Base-by-base conservation (phyloP, 2,888 invertebrate species). In the Papilio elwesi region DNA sequence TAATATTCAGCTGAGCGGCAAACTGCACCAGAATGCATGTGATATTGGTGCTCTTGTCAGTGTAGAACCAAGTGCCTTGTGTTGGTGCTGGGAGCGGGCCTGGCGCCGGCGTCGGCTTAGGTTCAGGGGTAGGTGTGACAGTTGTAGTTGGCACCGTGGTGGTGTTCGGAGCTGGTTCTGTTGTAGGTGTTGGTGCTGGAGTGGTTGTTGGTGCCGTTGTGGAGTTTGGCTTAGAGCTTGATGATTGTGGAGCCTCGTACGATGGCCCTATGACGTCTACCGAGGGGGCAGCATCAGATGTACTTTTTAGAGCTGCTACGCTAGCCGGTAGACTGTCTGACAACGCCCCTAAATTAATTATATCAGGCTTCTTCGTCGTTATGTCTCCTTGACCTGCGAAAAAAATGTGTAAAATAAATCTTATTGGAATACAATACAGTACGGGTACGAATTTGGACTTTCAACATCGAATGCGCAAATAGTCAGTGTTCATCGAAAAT, bases 21-120 rank as follows among this genome's bases (percentile, higher is more conserved):
- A 97, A 95, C 86, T 95, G 91, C 9, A 96, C 86, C 66, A 96
- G 82, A 43, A 97, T 94, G 81, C 97, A 97, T 8, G 95, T 95
- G 0, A 90, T 83, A 80, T 95, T 95, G 48, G 51, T 78, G 48
- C 76, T 81, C 12, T 76, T 70, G 57, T 92, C 87, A 0, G 78
- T 77, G 73, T 75, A 87, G 0, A 72, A 59, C 92, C 92, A 93
- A 10, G 75, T 82, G 64, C 90, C 90, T 75, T 85, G 86, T 11
- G 86, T 82, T 1, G 92, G 89, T 0, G 88, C 74, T 0, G 89
- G 86, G 0, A 85, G 59, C 0, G 89, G 89, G 0, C 75, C 80
- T 0, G 89, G 84, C 0, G 83, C 74, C 0, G 87, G 80, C 11
- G 85, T 66, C 0, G 89, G 79, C 11, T 85, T 70, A 51, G 89